These are phyloP conservation scores for Equus przewalskii DNA, from an alignment of 2,113 vertebrate genomes.

Conservation along the genomic window DNA sequence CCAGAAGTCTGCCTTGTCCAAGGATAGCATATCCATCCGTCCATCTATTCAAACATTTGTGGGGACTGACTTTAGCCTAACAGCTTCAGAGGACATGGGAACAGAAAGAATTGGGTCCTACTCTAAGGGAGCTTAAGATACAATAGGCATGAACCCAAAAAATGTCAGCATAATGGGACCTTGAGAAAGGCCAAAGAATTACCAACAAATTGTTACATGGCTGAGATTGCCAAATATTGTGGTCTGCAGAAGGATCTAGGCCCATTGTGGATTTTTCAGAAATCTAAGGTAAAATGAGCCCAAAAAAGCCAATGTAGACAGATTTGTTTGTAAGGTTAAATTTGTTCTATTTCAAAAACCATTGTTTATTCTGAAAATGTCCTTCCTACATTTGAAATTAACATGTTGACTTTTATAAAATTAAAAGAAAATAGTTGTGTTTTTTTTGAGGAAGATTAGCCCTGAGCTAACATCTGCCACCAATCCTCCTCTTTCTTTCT, in stretches of 20 bases:
- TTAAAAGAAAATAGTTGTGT: background rate
- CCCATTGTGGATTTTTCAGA: background rate
- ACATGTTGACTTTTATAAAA: background rate
- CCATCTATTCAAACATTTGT: background rate
- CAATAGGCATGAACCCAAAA: background rate
- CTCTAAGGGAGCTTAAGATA: background rate
- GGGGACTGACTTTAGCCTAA: background rate
- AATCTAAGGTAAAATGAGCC: background rate
- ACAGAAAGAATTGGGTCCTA: background rate
- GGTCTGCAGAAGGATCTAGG: background rate
- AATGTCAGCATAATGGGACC: background rate
- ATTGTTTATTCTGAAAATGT: background rate
- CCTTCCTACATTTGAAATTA: conserved; percentile 3
- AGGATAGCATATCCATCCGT: background rate
- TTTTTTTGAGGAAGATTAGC: too few relatives aligned
- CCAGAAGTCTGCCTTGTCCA: background rate
- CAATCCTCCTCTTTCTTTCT: too few relatives aligned
- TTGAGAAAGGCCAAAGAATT: background rate
- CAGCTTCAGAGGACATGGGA: background rate
- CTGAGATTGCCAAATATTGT: background rate
- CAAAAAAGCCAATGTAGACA: background rate
- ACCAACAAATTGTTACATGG: background rate
- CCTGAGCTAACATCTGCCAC: too few relatives aligned
- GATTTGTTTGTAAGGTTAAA: background rate
- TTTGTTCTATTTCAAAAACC: background rate